Evolutionary conservation across 2,888 invertebrate species (phyloP).

Genomic region (Sinohyriopsis cumingii): DNA sequence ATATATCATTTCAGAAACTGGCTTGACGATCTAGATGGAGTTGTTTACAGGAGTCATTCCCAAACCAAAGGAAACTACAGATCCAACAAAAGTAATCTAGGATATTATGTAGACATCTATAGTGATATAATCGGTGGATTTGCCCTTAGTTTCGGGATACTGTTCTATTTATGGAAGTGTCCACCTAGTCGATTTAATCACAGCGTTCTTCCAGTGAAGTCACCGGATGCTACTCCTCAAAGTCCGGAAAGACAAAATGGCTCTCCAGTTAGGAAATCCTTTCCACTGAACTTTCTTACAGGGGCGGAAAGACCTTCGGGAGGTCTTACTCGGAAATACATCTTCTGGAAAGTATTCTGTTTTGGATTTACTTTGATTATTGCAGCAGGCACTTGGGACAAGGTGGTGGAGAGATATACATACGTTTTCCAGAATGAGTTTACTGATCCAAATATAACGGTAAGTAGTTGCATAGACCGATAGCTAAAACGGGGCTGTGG

Average conservation of each 20-base stretch:
- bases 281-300: constrained; percentile 4
- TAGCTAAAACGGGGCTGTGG: too few relatives aligned
- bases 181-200: constrained; percentile 19
- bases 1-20: constrained; percentile 87
- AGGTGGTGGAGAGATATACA: constrained; percentile 33
- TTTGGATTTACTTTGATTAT: constrained; percentile 46
- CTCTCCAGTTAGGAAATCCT: constrained; percentile 28
- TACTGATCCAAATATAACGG: constrained; percentile 24
- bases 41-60: constrained; percentile 82
- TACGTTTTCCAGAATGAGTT: constrained; percentile 31
- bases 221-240: constrained; percentile 9
- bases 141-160: constrained; percentile 73
- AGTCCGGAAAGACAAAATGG: constrained; percentile 23
- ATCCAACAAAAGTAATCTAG: constrained; percentile 80
- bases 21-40: constrained; percentile 89
- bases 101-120: constrained; percentile 87
- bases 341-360: constrained; percentile 52
- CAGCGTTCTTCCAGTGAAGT: not conserved
- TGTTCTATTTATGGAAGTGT: constrained; percentile 38
- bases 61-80: constrained; percentile 39
- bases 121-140: constrained; percentile 83
- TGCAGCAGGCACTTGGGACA: constrained; percentile 55
- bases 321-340: constrained; percentile 38
- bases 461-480: constrained; percentile 9
- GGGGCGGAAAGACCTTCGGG: constrained; percentile 16